Conservation (phyloP, 2,113 vertebrate genomes). For the Naja naja region DNA sequence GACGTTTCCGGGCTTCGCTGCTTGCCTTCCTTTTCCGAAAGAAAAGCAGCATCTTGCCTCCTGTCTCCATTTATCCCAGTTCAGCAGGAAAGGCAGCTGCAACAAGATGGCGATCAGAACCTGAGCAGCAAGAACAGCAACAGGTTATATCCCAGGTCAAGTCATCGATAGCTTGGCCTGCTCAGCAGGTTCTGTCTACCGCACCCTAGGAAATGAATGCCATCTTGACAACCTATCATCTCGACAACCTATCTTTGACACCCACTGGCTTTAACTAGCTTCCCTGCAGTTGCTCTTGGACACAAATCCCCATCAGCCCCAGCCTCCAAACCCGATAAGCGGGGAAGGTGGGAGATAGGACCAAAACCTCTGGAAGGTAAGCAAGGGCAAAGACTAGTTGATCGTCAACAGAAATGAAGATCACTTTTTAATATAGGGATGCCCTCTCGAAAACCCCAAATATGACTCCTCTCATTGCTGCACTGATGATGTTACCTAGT, state of each 20-base stretch:
- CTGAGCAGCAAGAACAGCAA: not conserved
- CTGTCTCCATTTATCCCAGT: not conserved
- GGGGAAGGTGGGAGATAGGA: not conserved
- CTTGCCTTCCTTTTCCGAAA: slow-evolving; percentile 88
- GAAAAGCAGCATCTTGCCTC: slow-evolving; percentile 85
- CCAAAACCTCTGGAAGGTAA: not conserved
- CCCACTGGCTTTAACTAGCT: not conserved
- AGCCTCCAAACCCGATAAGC: not conserved
- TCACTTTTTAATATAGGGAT: not conserved
- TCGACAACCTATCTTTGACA: not conserved
- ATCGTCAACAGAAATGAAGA: not conserved
- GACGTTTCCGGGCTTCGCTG: slow-evolving; percentile 83
- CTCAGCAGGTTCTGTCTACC: not conserved
- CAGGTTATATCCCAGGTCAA: not conserved
- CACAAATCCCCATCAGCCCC: not conserved
- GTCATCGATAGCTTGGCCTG: not conserved
- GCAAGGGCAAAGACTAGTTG: not conserved
- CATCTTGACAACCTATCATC: not conserved
- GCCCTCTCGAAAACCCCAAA: not conserved
- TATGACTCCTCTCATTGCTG: not conserved
- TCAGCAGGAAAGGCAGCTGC: not conserved
- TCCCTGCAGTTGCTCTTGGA: not conserved
- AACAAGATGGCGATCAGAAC: not conserved
- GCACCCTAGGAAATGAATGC: not conserved
- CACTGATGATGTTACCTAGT: too few species aligned